Base-by-base conservation (phyloP, 1,140 invertebrate species). In the Meloidogyne chitwoodi region DNA sequence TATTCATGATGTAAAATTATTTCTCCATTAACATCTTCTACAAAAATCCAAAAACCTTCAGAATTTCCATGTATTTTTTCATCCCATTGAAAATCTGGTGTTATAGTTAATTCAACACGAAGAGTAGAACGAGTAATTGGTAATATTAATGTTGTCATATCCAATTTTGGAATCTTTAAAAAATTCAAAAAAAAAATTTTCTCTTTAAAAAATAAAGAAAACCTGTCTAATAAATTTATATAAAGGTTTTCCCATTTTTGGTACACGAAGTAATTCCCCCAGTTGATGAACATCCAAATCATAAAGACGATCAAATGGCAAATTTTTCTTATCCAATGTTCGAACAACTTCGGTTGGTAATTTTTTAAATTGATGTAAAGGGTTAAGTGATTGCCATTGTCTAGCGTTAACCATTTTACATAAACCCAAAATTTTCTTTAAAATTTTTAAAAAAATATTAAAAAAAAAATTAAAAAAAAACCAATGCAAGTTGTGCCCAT, bases 81-180 rank as follows among this genome's bases (percentile, higher is more conserved):
- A 82, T 99, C 96, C 96, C 97, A 99, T 84, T 97, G 93, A 88
- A 99, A 99, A 88, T 99, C 96, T 0, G 97, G 95, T 0, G 94
- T 96, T n/a, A 99, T 95, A 0, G 95, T 98, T 1, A 99, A 89
- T 88, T 99, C 96, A 1, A 99, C 94, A 74, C 93, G 90, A 0
- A 98, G 87, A 0, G 95, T 97, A 11, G 94, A 94, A 74, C 96
- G 89, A 0, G 96, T 99, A 64, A 99, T 96, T 0, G 97, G 97
- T 87, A 99, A 79, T 48, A 87, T 83, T 11, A 84, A 44, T 2
- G 84, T 82, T 3, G 77, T 74, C 63, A 86, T 79, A 22, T 87
- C 85, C 11, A 86, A 66, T 61, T 86, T 86, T 3, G 85, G 85
- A 27, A 86, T 74, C 79, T 77, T 11, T 66, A 77, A 79, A 73